Percentiles rank a stretch among this genome's conserved stretches.
Evolutionary conservation across 2,797 vertebrate species (phyloP).

Genomic region (Anolis apletophallus): DNA sequence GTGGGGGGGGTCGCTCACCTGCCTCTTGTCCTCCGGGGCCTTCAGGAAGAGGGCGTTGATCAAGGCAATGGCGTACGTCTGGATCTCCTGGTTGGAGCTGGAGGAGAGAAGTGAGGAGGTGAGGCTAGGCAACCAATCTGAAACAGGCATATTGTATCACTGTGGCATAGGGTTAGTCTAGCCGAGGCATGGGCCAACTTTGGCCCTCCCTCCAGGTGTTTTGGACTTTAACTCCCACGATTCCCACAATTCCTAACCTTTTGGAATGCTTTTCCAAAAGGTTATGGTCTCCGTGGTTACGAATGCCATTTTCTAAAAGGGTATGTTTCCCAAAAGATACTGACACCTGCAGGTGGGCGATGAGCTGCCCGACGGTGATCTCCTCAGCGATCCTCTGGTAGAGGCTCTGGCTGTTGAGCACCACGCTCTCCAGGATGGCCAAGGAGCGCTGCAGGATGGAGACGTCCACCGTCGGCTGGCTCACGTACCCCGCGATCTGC

Average conservation of each 20-base stretch:
- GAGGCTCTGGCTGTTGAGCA: conserved; percentile 96
- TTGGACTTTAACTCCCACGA: no score
- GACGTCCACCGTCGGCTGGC: conserved; percentile 95
- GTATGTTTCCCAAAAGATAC: conserved; percentile 67
- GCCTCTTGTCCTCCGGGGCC: conserved; percentile 95
- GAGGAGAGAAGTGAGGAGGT: conserved; percentile 41
- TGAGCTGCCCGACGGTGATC: conserved; percentile 97
- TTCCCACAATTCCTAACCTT: no score
- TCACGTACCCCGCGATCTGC: conserved; percentile 95
- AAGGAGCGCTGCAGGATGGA: conserved; percentile 97
- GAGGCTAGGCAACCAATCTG: no score
- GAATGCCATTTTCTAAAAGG: no score
- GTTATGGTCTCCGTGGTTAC: no score
- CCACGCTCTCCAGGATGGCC: conserved; percentile 98
- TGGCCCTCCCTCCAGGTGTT: no score
- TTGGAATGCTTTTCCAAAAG: no score
- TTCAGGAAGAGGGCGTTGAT: conserved; percentile 99
- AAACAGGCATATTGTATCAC: no score
- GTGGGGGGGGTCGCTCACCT: conserved; percentile 87
- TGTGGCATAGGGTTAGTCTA: no score
- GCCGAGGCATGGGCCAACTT: no score
- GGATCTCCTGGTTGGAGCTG: conserved; percentile 99
- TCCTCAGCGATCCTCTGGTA: conserved; percentile 97
- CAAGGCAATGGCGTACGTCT: conserved; percentile 97
- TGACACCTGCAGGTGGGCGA: conserved; percentile 99